Percentiles rank a stretch among this genome's conserved stretches.
Evolutionary conservation across 1,140 invertebrate species (phyloP).

Genomic region (Lamellibrachia luymesi): DNA sequence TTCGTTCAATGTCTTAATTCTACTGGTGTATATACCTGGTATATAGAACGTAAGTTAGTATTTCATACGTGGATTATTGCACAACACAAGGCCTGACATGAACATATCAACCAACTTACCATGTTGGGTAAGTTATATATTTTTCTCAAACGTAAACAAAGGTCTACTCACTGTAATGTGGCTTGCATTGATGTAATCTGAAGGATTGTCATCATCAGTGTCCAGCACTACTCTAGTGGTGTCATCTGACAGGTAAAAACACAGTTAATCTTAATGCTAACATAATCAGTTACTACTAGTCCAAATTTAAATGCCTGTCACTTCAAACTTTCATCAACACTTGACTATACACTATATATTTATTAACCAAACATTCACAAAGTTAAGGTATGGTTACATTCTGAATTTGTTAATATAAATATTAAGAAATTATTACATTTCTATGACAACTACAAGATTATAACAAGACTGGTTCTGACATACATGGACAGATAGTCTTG

Average conservation of each 20-base stretch:
- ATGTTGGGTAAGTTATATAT: too few relatives aligned
- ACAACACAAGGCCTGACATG: not conserved
- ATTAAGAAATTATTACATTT: not conserved
- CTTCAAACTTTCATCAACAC: too few relatives aligned
- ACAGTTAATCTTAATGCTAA: not conserved
- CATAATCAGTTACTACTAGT: too few relatives aligned
- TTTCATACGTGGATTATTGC: not conserved
- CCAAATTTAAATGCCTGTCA: too few relatives aligned
- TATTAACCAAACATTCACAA: not conserved
- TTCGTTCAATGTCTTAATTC: not conserved
- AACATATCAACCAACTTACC: not conserved
- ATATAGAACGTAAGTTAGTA: slow-evolving; percentile 36
- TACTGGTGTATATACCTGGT: not conserved
- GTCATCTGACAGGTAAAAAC: slow-evolving; percentile 66
- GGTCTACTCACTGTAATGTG: slow-evolving; percentile 86
- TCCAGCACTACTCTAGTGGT: slow-evolving; percentile 93
- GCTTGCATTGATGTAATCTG: slow-evolving; percentile 94
- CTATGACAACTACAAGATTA: not conserved
- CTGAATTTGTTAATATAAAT: not conserved
- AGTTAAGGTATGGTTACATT: not conserved
- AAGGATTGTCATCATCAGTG: slow-evolving; percentile 72
- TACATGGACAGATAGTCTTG: not conserved
- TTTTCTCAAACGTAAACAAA: too few relatives aligned
- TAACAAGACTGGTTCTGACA: not conserved
- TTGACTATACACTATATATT: not conserved